Evolutionary conservation across 2,797 vertebrate species (phyloP).

Genomic region (Fistularia commersonii): DNA sequence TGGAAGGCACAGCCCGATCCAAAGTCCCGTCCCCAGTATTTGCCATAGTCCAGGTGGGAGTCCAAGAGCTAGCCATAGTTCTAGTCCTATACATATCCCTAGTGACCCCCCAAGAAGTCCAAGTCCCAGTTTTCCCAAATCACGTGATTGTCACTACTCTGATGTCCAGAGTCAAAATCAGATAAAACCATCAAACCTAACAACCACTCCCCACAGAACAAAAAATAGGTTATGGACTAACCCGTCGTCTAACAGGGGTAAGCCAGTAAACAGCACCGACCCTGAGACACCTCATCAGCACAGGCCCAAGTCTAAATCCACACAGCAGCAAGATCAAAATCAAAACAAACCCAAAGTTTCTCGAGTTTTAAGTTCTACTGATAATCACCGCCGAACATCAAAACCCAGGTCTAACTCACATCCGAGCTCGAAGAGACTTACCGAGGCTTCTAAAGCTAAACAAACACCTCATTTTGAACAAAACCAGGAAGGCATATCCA

Average conservation of each 20-base stretch:
- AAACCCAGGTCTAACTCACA: conserved; percentile 45
- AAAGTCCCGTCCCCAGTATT: conserved; percentile 53
- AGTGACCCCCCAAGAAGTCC: conserved; percentile 54
- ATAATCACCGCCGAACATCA: conserved; percentile 47
- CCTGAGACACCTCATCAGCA: conserved; percentile 32
- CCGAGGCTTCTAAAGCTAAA: conserved; percentile 43
- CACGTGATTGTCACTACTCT: conserved; percentile 28
- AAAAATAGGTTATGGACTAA: conserved; percentile 58
- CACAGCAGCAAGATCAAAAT: conserved; percentile 45
- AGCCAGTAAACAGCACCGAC: conserved; percentile 36
- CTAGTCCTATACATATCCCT: conserved; percentile 52
- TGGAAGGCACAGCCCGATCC: conserved; percentile 43
- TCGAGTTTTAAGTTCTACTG: conserved; percentile 34
- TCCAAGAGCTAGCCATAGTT: conserved; percentile 55
- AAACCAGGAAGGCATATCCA: conserved; percentile 39
- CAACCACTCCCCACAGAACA: conserved; percentile 48
- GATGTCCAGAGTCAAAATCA: conserved; percentile 38
- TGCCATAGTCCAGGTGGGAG: conserved; percentile 64
- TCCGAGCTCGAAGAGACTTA: conserved; percentile 31
- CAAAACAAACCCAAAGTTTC: conserved; percentile 48
- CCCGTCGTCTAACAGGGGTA: conserved; percentile 45
- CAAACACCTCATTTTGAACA: conserved; percentile 44
- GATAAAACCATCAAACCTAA: conserved; percentile 32
- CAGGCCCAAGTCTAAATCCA: conserved; percentile 37
- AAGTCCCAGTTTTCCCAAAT: conserved; percentile 47